Conservation (phyloP, 2,797 vertebrate species). For the Podarcis lilfordi region DNA sequence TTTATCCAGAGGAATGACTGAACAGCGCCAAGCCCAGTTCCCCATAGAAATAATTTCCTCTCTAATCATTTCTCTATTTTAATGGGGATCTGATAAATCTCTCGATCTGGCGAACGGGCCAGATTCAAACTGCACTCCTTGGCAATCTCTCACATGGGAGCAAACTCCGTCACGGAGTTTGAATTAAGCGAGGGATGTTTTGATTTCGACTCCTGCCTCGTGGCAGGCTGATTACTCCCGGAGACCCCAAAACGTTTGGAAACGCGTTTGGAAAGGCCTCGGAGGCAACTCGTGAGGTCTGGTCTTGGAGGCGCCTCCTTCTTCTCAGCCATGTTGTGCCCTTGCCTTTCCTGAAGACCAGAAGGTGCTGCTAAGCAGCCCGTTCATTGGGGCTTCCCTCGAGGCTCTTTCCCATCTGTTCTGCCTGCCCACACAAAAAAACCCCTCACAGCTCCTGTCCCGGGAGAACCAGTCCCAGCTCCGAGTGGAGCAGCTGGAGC, state of each 20-base stretch:
- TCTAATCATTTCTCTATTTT: background rate
- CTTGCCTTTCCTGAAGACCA: background rate
- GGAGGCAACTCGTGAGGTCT: background rate
- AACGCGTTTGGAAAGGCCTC: background rate
- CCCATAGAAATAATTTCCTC: background rate
- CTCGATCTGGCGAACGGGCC: background rate
- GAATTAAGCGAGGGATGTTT: background rate
- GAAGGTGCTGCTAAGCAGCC: background rate
- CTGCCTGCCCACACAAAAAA: background rate
- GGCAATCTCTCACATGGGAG: too few species aligned
- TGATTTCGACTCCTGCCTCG: background rate
- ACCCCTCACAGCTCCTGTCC: background rate
- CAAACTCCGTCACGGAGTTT: background rate
- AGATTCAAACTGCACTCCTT: background rate
- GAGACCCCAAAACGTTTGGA: background rate
- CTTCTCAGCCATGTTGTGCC: background rate
- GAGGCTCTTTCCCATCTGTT: background rate
- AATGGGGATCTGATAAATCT: background rate
- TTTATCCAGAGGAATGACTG: background rate
- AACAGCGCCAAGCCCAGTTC: background rate
- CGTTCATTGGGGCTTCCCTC: background rate
- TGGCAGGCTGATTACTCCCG: too few species aligned
- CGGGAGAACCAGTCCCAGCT: background rate
- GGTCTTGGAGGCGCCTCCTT: too few species aligned
- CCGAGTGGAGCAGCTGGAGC: background rate